A percentile compares a stretch with the other conserved stretches of the same genome.
phyloP scores from a whole-genome alignment of 2,888 invertebrate genomes.

The Dinocampus coccinellae region DNA sequence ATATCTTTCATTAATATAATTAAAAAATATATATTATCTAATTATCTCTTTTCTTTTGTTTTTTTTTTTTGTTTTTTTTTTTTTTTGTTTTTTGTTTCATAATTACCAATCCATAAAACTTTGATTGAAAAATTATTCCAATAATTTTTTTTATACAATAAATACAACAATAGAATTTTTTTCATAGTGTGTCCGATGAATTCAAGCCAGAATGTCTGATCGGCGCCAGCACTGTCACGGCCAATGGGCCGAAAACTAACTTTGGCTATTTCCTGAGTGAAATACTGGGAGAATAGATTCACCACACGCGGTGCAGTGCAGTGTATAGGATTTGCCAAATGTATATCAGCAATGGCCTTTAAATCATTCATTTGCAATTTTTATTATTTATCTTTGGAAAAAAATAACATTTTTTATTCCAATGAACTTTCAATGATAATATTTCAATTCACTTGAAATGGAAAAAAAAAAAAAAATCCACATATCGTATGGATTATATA shows the following conservation, averaged over 20 bases:
- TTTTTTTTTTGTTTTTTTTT: too few species aligned
- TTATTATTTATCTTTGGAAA: neutral
- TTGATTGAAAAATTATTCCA: neutral
- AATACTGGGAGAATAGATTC: constrained; percentile 9
- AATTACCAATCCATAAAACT: too few species aligned
- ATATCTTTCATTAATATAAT: too few species aligned
- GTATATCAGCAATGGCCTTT: constrained; percentile 1
- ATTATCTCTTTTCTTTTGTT: too few species aligned
- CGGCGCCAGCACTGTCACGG: constrained; percentile 40
- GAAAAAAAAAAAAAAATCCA: neutral
- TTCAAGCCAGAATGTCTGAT: constrained; percentile 39
- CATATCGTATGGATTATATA: neutral
- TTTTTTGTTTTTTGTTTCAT: too few species aligned
- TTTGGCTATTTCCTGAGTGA: constrained; percentile 40
- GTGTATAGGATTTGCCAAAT: neutral
- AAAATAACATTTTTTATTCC: neutral
- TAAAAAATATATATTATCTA: too few species aligned
- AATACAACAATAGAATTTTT: neutral
- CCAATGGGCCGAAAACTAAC: constrained; percentile 47
- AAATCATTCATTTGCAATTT: constrained; percentile 12
- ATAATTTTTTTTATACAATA: neutral
- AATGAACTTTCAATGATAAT: neutral
- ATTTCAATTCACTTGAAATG: neutral
- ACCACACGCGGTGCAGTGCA: neutral
- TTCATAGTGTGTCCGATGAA: constrained; percentile 13